phyloP scores from a whole-genome alignment of 2,888 invertebrate genomes.

The Syritta pipiens region DNA sequence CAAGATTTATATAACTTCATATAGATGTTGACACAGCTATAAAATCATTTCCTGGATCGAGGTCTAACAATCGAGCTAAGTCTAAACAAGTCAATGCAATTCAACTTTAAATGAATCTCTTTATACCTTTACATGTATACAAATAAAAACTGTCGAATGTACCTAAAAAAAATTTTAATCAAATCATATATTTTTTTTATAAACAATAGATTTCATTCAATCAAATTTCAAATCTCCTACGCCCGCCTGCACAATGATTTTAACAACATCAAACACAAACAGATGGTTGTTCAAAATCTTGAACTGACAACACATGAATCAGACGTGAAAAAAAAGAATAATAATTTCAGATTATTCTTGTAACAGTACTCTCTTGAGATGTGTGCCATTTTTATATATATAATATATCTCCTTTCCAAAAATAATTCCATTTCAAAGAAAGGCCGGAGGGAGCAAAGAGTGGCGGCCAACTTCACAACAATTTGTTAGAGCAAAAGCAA shows the following conservation, averaged over 20 bases:
- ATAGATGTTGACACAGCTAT: too few relatives aligned
- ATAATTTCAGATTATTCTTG: constrained; percentile 23
- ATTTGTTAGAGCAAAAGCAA: constrained; percentile 1
- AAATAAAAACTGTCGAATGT: too few relatives aligned
- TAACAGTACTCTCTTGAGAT: constrained; percentile 13
- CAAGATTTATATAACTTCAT: too few relatives aligned
- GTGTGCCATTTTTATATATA: constrained; percentile 22
- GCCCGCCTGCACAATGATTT: background rate
- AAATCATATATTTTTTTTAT: too few relatives aligned
- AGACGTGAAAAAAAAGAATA: constrained; percentile 7
- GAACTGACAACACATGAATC: constrained; percentile 6
- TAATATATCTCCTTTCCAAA: constrained; percentile 26
- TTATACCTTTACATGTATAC: too few relatives aligned
- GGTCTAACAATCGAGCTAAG: too few relatives aligned
- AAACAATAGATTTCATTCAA: too few relatives aligned
- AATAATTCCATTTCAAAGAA: constrained; percentile 30
- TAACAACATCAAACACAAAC: background rate
- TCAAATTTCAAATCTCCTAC: background rate
- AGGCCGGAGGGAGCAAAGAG: background rate
- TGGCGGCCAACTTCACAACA: constrained; percentile 21
- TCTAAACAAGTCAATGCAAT: too few relatives aligned
- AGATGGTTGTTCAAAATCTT: constrained; percentile 11
- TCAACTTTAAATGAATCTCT: too few relatives aligned
- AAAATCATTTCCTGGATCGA: too few relatives aligned
- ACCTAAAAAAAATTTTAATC: too few relatives aligned